A percentile compares a stretch with the other conserved stretches of the same genome.
Conservation (phyloP, 2,888 invertebrate genomes). For the Plagiodera versicolora region DNA sequence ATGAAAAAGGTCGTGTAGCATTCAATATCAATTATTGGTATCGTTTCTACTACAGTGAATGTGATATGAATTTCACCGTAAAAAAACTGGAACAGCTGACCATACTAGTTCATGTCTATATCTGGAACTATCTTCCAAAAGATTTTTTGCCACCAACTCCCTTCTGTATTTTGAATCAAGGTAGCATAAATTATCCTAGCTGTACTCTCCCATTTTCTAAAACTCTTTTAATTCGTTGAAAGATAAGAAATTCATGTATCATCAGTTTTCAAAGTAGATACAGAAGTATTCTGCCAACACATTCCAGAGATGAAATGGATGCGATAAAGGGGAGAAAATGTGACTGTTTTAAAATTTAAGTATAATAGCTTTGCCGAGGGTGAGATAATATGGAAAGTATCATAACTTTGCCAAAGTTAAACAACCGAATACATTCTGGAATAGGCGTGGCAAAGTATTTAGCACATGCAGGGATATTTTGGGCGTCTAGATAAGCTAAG, state of each 20-base stretch:
- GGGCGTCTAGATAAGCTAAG: slow-evolving; percentile 42
- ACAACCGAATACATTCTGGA: slow-evolving; percentile 52
- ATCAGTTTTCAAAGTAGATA: slow-evolving; percentile 50
- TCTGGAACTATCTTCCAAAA: too few species aligned
- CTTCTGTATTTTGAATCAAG: slow-evolving; percentile 14
- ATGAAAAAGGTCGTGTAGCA: too few species aligned
- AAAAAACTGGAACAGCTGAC: too few species aligned
- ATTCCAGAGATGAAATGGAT: slow-evolving; percentile 52
- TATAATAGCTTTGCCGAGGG: slow-evolving; percentile 53
- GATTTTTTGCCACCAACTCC: not conserved
- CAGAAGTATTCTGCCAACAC: slow-evolving; percentile 49
- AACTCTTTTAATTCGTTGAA: slow-evolving; percentile 46
- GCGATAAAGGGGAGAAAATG: slow-evolving; percentile 53
- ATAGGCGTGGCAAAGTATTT: slow-evolving; percentile 48
- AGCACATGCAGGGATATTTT: slow-evolving; percentile 49
- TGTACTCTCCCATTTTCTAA: slow-evolving; percentile 28
- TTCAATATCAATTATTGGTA: too few species aligned
- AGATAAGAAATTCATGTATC: slow-evolving; percentile 54
- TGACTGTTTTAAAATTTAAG: slow-evolving; percentile 56
- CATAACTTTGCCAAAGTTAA: slow-evolving; percentile 50
- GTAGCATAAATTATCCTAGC: slow-evolving; percentile 20
- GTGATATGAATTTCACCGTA: too few species aligned
- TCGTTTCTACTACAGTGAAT: too few species aligned
- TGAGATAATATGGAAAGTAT: slow-evolving; percentile 52
- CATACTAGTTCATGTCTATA: too few species aligned